Base-by-base conservation (phyloP, 2,888 invertebrate species). In the Teinopalpus imperialis region DNA sequence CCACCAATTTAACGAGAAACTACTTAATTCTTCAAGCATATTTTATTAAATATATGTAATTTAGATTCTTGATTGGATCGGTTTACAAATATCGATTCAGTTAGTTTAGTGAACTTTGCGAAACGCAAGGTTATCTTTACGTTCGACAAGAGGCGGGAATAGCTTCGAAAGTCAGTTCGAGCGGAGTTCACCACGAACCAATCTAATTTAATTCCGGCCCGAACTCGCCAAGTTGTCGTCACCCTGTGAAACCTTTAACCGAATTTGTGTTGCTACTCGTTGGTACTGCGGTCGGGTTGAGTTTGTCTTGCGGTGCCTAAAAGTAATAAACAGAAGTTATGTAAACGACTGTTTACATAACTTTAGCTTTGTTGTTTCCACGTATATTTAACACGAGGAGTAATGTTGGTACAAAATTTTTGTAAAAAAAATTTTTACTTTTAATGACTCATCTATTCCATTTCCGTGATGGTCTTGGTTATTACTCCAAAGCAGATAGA, bases 271-370 rank as follows among this genome's bases (percentile, higher is more conserved):
- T 16, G 6, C 35, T 6, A 35, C 24, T 23, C 24, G 12, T 10
- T 24, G 10, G 3, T 23, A 20, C 14, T 36, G n/a, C 13, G 34
- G 20, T 27, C 23, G 13, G 8, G 5, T 26, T 9, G 23, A 8
- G 26, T 10, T 3, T 24, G 14, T 21, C 27, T 29, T 29, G n/a
- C 20, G 14, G 8, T 1, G 12, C 10, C n/a, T 29, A 14, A 34
- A 34, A 23, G 14, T 30, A 24, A 36, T 36, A 36, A 36, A 35
- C 34, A 9, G 4, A 27, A 43, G n/a, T 36, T 40, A 13, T 23
- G 4, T 14, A 23, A 30, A 21, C 20, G 29, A 16, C 30, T 23
- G 6, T 23, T 31, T 3, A 13, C 9, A 31, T 16, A 31, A 6
- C 20, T 18, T 31, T 18, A 8, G 18, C 8, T 31, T 18, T 18